phyloP scores from a whole-genome alignment of 2,113 vertebrate species.

The Thalassarche chlororhynchos region DNA sequence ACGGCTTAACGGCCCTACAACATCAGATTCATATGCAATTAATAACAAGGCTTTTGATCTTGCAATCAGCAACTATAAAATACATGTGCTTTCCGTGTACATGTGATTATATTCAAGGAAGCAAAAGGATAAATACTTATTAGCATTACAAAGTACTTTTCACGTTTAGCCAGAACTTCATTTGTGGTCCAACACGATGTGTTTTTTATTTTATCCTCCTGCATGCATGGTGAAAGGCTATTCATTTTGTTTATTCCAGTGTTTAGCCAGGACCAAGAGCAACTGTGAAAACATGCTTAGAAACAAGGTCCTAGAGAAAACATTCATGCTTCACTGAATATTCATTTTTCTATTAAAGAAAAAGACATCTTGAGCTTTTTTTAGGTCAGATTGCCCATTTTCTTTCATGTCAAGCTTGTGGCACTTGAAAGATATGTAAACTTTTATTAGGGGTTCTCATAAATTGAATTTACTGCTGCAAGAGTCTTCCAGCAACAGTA shows the following conservation, averaged over 20 bases:
- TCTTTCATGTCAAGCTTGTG: not conserved
- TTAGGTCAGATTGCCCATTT: not conserved
- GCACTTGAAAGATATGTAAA: constrained; percentile 44
- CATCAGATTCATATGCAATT: constrained; percentile 37
- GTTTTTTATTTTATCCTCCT: not conserved
- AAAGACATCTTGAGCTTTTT: not conserved
- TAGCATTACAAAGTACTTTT: constrained; percentile 39
- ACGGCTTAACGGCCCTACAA: not conserved
- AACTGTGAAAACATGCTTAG: not conserved
- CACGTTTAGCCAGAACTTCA: not conserved
- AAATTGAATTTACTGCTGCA: constrained; percentile 44
- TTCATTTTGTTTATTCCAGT: constrained; percentile 29
- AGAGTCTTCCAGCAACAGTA: constrained; percentile 38
- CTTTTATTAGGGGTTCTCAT: constrained; percentile 45
- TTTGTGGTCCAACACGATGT: not conserved
- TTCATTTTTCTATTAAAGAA: not conserved
- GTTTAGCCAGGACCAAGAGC: not conserved
- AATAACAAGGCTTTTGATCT: constrained; percentile 57
- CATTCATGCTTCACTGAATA: not conserved
- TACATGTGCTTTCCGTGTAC: constrained; percentile 15
- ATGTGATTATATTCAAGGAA: constrained; percentile 24
- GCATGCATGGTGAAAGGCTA: not conserved
- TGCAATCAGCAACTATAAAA: not conserved
- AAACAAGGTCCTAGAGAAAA: not conserved
- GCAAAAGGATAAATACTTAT: constrained; percentile 34